These are phyloP conservation scores for Oithona nana DNA, from an alignment of 2,888 invertebrate genomes.

Conservation along the genomic window DNA sequence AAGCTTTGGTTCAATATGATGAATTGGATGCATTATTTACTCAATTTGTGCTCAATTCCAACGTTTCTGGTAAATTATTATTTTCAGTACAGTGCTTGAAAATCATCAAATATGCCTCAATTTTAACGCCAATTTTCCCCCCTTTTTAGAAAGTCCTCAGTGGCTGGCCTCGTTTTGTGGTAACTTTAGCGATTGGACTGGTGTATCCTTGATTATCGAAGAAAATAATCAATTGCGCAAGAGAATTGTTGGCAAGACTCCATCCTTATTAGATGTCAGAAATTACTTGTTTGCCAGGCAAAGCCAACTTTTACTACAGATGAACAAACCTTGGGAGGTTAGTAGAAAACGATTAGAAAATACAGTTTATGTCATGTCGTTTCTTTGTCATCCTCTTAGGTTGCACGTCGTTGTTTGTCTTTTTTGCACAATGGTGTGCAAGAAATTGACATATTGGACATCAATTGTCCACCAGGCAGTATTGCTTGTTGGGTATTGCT, in stretches of 20 bases:
- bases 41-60: conserved; percentile 86
- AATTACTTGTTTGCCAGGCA: conserved; percentile 85
- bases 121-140: no score
- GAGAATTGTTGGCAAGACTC: conserved; percentile 29
- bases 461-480: conserved; percentile 58
- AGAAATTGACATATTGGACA: conserved; percentile 60
- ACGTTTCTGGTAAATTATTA: conserved; percentile 51
- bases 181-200: conserved; percentile 63
- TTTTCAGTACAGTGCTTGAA: no score
- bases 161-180: conserved; percentile 66
- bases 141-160: conserved; percentile 46
- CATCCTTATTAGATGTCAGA: conserved; percentile 67
- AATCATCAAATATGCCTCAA: no score
- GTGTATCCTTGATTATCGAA: conserved; percentile 38
- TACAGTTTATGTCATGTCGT: no score
- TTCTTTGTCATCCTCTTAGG: no score
- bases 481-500: conserved; percentile 81
- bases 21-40: conserved; percentile 91
- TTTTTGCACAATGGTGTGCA: conserved; percentile 70
- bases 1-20: conserved; percentile 88
- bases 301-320: conserved; percentile 47
- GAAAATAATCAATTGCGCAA: neutral
- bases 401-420: conserved; percentile 67
- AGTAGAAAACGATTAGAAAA: no score
- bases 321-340: conserved; percentile 57